These are phyloP conservation scores for Pseudochirops cupreus DNA, from an alignment of 2,797 vertebrate species.

Conservation along the genomic window DNA sequence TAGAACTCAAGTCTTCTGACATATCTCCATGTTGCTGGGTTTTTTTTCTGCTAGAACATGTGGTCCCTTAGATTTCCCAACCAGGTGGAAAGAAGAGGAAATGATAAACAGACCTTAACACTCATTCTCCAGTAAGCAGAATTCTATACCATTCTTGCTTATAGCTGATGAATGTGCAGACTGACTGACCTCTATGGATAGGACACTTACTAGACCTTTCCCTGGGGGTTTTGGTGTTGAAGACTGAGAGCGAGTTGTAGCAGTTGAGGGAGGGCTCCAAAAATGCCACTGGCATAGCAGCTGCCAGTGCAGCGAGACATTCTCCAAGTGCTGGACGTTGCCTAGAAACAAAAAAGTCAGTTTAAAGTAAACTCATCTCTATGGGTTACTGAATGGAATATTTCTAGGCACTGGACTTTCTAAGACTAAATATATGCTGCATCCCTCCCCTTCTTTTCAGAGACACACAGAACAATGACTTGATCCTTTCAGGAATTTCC, in stretches of 20 bases:
- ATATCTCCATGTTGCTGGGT: background rate
- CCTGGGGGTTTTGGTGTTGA: slow-evolving; percentile 95
- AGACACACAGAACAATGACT: background rate
- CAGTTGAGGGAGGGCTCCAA: slow-evolving; percentile 96
- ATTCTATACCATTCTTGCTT: background rate
- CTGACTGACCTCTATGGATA: background rate
- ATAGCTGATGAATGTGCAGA: background rate
- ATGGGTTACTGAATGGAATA: background rate
- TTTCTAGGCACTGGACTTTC: background rate
- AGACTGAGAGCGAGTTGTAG: slow-evolving; percentile 95
- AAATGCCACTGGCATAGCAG: slow-evolving; percentile 97
- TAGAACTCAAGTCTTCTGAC: background rate
- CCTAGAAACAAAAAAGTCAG: slow-evolving; percentile 83
- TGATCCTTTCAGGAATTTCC: background rate
- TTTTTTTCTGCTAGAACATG: background rate
- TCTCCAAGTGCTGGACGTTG: slow-evolving; percentile 98
- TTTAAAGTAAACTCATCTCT: slow-evolving; percentile 52
- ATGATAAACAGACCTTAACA: background rate
- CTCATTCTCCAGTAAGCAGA: background rate
- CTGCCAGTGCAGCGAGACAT: slow-evolving; percentile 96
- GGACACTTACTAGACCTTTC: slow-evolving; percentile 94
- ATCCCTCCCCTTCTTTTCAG: background rate
- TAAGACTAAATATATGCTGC: background rate
- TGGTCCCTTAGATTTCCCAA: background rate
- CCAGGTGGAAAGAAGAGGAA: background rate